Percentiles rank a stretch among this genome's conserved stretches.
phyloP scores from a whole-genome alignment of 2,888 invertebrate genomes.

The Gerris lacustris region DNA sequence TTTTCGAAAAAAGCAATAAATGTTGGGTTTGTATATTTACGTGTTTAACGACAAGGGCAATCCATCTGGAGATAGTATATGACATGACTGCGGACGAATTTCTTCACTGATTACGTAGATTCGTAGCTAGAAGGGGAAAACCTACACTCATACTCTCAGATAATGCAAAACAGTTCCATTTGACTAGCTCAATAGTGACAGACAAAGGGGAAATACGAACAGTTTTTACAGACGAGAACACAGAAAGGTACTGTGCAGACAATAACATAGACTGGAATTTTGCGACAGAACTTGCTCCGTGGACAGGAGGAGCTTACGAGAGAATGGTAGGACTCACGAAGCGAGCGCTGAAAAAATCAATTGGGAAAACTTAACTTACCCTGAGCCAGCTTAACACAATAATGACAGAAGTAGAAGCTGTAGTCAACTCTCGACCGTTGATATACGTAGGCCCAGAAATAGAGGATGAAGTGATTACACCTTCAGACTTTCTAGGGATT shows the following conservation, averaged over 20 bases:
- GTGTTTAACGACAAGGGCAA: constrained; percentile 4
- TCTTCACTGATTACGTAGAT: background rate
- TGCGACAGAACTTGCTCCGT: constrained; percentile 10
- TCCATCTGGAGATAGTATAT: constrained; percentile 12
- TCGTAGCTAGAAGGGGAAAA: constrained; percentile 5
- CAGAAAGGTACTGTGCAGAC: background rate
- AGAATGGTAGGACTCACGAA: constrained; percentile 6
- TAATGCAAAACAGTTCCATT: constrained; percentile 12
- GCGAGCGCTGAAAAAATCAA: constrained; percentile 7
- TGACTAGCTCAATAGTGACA: background rate
- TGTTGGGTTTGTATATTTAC: constrained; percentile 31
- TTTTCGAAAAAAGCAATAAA: background rate
- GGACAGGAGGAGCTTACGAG: constrained; percentile 11
- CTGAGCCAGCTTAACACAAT: background rate
- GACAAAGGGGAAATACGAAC: background rate
- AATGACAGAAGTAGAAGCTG: background rate
- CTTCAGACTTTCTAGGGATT: too few species aligned
- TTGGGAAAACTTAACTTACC: background rate
- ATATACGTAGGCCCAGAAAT: too few species aligned
- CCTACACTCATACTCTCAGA: constrained; percentile 11
- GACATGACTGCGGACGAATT: constrained; percentile 12
- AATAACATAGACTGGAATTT: background rate
- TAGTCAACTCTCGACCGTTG: too few species aligned
- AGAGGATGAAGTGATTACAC: too few species aligned
- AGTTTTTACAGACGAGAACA: background rate